Base-by-base conservation (phyloP, 2,797 vertebrate genomes). In the Botia almorhae region DNA sequence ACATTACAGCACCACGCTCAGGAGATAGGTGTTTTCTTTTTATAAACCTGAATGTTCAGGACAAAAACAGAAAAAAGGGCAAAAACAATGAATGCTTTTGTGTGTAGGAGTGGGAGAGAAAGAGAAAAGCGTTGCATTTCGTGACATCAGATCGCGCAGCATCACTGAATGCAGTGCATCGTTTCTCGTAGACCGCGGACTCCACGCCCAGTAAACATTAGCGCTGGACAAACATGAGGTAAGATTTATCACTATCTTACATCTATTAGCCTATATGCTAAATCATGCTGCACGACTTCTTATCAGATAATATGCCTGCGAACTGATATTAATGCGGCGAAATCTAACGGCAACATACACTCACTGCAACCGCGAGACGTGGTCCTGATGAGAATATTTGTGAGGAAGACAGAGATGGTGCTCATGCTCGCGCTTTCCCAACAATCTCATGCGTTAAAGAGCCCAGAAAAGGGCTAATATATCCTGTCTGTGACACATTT, bases 161-260 rank as follows among this genome's bases (percentile, higher is more conserved):
- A 72, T 83, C 81, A 83, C 70, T 33, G 71, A 74, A 56, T 19
- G 73, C 33, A 71, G 39, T 61, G 36, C 19, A 74, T 76, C 78
- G 81, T 68, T 26, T 26, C 68, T 8, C 68, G 82, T 74, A 83
- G 92, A 78, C 86, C 84, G 85, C 67, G 87, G 88, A 84, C 65
- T 92, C 36, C 91, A 88, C 69, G 86, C 92, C 65, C 88, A 89
- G 26, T 87, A 90, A 68, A 63, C 87, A 91, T 67, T 74, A 55
- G 87, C 89, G 80, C 91, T 91, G 80, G 91, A 90, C 61, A 86
- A 90, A 82, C 85, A 93, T 87, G 92, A 93, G 93, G 93, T 85
- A 83, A 76, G 84, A 76, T 75, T 55, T 48, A 7, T 26, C 23
- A 14, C 36, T 33, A 2, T 53, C 0, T 65, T 11, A 23, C n/a